Evolutionary conservation across 2,888 invertebrate species (phyloP).

Genomic region (Stenodera caucasica): DNA sequence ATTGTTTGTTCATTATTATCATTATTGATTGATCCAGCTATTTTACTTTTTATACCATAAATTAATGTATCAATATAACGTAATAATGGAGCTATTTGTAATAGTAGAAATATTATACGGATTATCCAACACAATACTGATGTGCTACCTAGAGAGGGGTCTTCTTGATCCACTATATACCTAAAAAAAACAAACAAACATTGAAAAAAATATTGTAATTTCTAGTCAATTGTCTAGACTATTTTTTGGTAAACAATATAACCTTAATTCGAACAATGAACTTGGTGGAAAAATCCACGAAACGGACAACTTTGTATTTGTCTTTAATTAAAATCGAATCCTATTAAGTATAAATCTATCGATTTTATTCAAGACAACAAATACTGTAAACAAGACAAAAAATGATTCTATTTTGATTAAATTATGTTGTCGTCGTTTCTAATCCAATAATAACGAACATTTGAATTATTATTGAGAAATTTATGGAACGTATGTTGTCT

Average conservation of each 20-base stretch:
- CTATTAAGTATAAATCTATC: no score
- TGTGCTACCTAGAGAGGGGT: conserved; percentile 52
- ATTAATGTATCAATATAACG: conserved; percentile 56
- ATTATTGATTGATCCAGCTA: conserved; percentile 47
- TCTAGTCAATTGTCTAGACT: no score
- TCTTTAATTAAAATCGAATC: no score
- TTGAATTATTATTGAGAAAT: no score
- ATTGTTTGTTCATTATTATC: conserved; percentile 45
- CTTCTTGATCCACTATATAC: conserved; percentile 57
- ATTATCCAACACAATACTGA: conserved; percentile 55
- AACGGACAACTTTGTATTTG: no score
- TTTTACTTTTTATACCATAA: conserved; percentile 53
- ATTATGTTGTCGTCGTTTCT: no score
- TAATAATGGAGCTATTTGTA: conserved; percentile 57
- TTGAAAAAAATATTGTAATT: conserved; percentile 13
- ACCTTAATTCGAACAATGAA: background rate
- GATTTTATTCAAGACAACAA: no score
- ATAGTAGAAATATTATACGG: conserved; percentile 54
- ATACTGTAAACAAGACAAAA: no score
- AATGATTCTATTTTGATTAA: no score
- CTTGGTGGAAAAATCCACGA: background rate
- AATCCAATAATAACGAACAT: no score
- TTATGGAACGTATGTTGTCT: no score
- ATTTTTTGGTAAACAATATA: conserved; percentile 1
- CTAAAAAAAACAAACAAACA: conserved; percentile 41